These are phyloP conservation scores for Xenopus tropicalis DNA, from an alignment of 2,113 vertebrate species.

Conservation along the genomic window DNA sequence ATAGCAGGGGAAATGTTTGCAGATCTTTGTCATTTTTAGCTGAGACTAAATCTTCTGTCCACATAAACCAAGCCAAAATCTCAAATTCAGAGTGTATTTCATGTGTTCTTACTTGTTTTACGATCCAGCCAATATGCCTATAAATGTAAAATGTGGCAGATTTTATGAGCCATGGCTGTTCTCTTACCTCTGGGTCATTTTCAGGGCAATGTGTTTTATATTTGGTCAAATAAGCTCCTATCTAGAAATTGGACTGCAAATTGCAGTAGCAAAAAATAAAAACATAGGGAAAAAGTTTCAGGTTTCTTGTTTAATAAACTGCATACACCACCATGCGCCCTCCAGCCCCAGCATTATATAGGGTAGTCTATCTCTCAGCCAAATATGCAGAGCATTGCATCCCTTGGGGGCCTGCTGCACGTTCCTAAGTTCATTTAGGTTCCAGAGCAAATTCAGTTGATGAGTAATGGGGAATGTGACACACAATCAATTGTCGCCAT, in stretches of 20 bases:
- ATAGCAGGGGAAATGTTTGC: too few species aligned
- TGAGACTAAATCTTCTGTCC: too few species aligned
- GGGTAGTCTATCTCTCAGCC: slow-evolving; percentile 17
- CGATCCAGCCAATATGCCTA: slow-evolving; percentile 32
- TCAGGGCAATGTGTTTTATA: slow-evolving; percentile 31
- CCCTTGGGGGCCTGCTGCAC: slow-evolving; percentile 38
- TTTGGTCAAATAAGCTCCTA: slow-evolving; percentile 3
- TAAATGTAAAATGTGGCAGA: slow-evolving; percentile 27
- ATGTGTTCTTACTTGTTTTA: slow-evolving; percentile 19
- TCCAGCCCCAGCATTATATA: slow-evolving; percentile 4
- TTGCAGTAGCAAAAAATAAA: not conserved
- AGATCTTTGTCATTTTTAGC: too few species aligned
- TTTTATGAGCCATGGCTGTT: slow-evolving; percentile 39
- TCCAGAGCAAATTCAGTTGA: slow-evolving; percentile 34
- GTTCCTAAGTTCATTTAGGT: slow-evolving; percentile 41
- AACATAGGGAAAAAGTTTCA: not conserved
- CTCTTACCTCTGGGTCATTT: slow-evolving; percentile 35
- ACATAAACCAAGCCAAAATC: too few species aligned
- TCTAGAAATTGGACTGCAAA: too few species aligned
- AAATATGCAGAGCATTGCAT: slow-evolving; percentile 29
- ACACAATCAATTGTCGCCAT: slow-evolving; percentile 41
- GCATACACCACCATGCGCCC: not conserved
- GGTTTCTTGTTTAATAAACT: slow-evolving; percentile 1
- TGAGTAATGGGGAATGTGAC: slow-evolving; percentile 42
- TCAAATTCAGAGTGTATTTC: too few species aligned